Conservation (phyloP, 2,888 invertebrate genomes). For the Colostygia pectinataria region DNA sequence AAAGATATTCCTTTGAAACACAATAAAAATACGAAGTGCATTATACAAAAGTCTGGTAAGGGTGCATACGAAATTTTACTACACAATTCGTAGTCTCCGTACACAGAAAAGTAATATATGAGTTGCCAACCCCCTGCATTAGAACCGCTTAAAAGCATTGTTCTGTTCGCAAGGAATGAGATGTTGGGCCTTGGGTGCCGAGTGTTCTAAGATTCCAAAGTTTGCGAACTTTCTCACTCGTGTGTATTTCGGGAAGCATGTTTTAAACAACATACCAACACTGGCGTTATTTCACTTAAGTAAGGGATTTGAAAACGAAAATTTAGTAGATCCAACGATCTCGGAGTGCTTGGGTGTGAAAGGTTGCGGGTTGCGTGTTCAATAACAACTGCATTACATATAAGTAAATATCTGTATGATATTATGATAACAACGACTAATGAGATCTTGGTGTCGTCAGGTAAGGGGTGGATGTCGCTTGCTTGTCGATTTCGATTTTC, state of each 20-base stretch:
- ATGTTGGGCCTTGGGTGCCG: constrained; percentile 46
- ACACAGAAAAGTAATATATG: constrained; percentile 55
- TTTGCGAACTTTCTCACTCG: constrained; percentile 48
- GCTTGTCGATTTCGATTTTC: too few species aligned
- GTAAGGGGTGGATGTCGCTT: too few species aligned
- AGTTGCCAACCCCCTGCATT: constrained; percentile 60
- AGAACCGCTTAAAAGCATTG: constrained; percentile 78
- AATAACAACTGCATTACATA: too few species aligned
- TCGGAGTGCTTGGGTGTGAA: too few species aligned
- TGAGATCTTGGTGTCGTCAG: too few species aligned
- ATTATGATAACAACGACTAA: too few species aligned
- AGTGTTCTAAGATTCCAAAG: constrained; percentile 50
- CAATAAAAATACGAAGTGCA: constrained; percentile 22
- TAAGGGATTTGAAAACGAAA: neutral
- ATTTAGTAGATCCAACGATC: neutral
- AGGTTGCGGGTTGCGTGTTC: too few species aligned
- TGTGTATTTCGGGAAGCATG: constrained; percentile 38
- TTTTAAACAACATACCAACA: constrained; percentile 31
- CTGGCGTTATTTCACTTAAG: constrained; percentile 13
- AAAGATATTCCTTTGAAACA: constrained; percentile 11
- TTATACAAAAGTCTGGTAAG: constrained; percentile 18
- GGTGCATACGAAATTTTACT: constrained; percentile 41
- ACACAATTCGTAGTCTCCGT: constrained; percentile 46
- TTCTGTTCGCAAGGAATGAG: constrained; percentile 67
- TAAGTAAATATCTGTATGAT: too few species aligned